A percentile compares a stretch with the other conserved stretches of the same genome.
These are phyloP conservation scores for Neopelma chrysocephalum DNA, from an alignment of 2,797 vertebrate genomes.

Conservation along the genomic window DNA sequence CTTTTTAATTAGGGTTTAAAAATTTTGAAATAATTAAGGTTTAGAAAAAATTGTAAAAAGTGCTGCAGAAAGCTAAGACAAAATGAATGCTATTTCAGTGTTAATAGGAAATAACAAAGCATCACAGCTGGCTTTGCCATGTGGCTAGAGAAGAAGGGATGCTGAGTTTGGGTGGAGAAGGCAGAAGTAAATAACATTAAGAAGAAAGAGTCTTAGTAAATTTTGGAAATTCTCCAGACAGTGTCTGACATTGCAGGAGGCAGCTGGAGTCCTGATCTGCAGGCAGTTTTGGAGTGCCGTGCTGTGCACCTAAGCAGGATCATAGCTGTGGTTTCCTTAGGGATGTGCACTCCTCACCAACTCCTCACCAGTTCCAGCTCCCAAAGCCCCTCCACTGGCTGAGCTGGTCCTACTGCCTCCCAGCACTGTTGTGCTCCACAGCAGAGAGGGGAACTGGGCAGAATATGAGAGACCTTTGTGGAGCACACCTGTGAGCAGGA, in stretches of 20 bases:
- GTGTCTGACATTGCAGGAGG: not conserved
- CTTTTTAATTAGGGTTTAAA: not conserved
- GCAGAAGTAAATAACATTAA: not conserved
- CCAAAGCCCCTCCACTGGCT: not conserved
- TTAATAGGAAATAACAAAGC: not conserved
- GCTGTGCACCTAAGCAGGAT: not conserved
- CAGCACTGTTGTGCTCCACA: rapidly evolving
- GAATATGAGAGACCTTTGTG: not conserved
- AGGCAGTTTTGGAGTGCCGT: rapidly evolving
- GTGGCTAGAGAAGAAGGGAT: not conserved
- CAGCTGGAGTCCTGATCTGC: not conserved
- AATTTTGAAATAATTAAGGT: not conserved
- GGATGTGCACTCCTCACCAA: not conserved
- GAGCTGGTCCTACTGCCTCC: not conserved
- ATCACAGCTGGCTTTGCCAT: not conserved
- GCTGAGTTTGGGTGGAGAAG: not conserved
- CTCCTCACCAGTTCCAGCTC: not conserved
- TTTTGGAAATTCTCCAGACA: not conserved
- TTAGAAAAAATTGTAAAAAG: not conserved
- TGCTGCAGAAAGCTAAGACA: not conserved
- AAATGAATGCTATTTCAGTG: not conserved
- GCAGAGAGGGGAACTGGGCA: not conserved
- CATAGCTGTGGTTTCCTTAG: rapidly evolving
- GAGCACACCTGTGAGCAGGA: not conserved
- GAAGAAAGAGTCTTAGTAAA: not conserved